phyloP scores from a whole-genome alignment of 2,888 invertebrate genomes.

The Toxonevra muliebris region DNA sequence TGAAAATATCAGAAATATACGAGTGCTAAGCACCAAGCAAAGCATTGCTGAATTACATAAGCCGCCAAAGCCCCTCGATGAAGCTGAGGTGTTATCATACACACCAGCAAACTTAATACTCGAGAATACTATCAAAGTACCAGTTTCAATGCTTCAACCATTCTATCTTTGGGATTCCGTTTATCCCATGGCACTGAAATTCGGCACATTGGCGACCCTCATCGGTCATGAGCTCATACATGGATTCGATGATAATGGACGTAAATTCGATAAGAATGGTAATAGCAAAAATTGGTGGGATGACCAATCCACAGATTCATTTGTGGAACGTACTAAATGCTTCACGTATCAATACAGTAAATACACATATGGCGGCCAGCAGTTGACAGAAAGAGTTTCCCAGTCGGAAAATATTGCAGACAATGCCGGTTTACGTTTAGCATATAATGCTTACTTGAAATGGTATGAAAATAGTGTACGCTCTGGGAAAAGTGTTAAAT shows the following conservation, averaged over 20 bases:
- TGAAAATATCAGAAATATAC: conserved; percentile 49
- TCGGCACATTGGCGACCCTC: conserved; percentile 53
- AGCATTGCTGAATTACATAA: conserved; percentile 42
- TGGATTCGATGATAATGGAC: conserved; percentile 54
- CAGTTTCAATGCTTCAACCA: conserved; percentile 54
- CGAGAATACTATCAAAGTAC: conserved; percentile 51
- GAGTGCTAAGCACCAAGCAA: conserved; percentile 43
- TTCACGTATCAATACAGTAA: conserved; percentile 52
- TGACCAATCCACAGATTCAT: conserved; percentile 45
- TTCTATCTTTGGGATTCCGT: conserved; percentile 55
- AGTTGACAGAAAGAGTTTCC: conserved; percentile 41
- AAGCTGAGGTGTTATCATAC: conserved; percentile 33
- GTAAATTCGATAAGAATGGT: conserved; percentile 52
- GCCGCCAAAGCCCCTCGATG: conserved; percentile 40
- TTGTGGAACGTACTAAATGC: conserved; percentile 51
- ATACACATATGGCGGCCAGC: conserved; percentile 40
- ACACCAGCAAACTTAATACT: conserved; percentile 50
- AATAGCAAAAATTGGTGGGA: conserved; percentile 57
- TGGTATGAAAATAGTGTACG: no score
- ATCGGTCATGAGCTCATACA: conserved; percentile 58
- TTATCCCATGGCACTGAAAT: conserved; percentile 55
- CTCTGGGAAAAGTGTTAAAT: no score
- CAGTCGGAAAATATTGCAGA: conserved; percentile 59
- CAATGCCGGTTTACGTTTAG: conserved; percentile 56
- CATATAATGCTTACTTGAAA: conserved; percentile 52